Conservation (phyloP, 2,113 vertebrate species). For the Myrmophylax atrothorax region DNA sequence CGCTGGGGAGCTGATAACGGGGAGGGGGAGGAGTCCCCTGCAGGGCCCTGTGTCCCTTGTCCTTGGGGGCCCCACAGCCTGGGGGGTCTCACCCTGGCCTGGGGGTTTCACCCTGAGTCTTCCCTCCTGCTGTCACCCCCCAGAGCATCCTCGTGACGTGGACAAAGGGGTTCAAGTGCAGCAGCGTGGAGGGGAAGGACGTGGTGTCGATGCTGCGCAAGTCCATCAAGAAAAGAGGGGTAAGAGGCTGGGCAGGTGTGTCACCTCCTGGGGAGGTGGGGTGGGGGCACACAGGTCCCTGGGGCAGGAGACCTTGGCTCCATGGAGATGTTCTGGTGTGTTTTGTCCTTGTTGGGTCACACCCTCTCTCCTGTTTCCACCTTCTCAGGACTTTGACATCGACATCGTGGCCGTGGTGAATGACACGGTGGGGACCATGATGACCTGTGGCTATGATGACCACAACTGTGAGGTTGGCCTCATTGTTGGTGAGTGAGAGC, state of each 20-base stretch:
- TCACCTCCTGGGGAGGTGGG: not conserved
- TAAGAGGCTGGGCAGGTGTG: conserved; percentile 33
- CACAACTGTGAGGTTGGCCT: conserved; percentile 95
- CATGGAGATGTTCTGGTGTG: accelerated
- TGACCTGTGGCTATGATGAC: conserved; percentile 97
- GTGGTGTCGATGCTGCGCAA: conserved; percentile 87
- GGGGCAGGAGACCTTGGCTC: not conserved
- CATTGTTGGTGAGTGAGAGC: conserved; percentile 86
- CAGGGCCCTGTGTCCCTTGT: accelerated
- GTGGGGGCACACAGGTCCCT: accelerated
- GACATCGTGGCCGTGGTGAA: conserved; percentile 94
- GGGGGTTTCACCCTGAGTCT: not conserved
- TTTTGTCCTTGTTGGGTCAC: not conserved
- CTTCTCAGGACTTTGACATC: conserved; percentile 89
- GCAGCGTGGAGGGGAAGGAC: conserved; percentile 91
- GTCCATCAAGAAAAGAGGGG: conserved; percentile 90
- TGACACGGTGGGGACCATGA: conserved; percentile 97
- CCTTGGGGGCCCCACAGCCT: not conserved
- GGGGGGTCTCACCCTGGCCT: not conserved
- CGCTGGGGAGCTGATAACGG: accelerated
- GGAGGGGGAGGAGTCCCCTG: not conserved
- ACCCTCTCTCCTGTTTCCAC: not conserved
- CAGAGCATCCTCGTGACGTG: conserved; percentile 90
- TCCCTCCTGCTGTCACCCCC: not conserved
- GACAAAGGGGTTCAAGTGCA: conserved; percentile 93